phyloP scores from a whole-genome alignment of 2,113 vertebrate genomes.

The Serinus canaria region DNA sequence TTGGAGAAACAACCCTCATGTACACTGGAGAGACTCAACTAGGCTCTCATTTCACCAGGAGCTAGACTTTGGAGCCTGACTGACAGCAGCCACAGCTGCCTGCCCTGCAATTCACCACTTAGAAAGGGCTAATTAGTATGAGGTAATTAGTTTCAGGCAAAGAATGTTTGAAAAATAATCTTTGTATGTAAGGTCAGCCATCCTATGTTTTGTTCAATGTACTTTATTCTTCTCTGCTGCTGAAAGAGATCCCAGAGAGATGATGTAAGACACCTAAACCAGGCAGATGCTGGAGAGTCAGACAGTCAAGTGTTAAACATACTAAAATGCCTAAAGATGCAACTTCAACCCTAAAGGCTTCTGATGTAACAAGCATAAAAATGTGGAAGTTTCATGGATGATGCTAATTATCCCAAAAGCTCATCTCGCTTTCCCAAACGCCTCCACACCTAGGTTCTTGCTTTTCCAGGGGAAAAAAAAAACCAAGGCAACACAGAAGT shows the following conservation, averaged over 20 bases:
- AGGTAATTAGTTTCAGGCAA: slow-evolving; percentile 22
- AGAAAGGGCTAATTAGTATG: background rate
- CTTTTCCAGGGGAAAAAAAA: background rate
- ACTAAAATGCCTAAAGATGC: background rate
- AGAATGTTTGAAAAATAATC: slow-evolving; percentile 28
- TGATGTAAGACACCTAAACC: background rate
- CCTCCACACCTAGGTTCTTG: background rate
- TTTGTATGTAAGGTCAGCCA: background rate
- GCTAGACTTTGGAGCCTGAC: background rate
- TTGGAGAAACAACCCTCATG: background rate
- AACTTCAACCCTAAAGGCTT: background rate
- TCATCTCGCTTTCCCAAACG: background rate
- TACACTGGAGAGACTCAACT: background rate
- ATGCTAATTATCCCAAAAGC: background rate
- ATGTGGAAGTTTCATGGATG: background rate
- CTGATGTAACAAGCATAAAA: background rate
- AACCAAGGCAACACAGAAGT: background rate
- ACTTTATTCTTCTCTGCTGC: background rate
- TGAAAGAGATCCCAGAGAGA: background rate
- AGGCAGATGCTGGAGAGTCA: background rate
- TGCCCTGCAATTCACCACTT: background rate
- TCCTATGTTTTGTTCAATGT: background rate
- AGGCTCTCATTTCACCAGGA: background rate
- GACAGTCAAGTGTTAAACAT: background rate
- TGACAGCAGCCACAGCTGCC: slow-evolving; percentile 18